phyloP scores from a whole-genome alignment of 2,797 vertebrate genomes.

The Pogoniulus pusillus region DNA sequence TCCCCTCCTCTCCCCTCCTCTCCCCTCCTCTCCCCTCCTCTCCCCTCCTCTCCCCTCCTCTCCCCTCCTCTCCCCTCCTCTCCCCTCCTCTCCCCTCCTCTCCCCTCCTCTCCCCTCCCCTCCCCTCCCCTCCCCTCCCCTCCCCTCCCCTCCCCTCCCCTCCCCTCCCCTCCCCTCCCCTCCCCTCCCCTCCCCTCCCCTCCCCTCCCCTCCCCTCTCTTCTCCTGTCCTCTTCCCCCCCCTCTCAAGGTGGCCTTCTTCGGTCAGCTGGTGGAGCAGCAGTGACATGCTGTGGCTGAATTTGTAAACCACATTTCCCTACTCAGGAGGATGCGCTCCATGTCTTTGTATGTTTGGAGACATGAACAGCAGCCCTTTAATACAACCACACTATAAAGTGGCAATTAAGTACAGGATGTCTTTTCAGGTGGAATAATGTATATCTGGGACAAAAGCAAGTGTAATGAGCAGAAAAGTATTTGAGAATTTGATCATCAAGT shows the following conservation, averaged over 20 bases:
- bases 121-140: accelerated
- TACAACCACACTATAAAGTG: neutral
- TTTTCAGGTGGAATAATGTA: neutral
- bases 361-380: neutral
- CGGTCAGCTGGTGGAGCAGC: constrained; percentile 52
- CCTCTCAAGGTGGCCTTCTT: accelerated
- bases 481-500: neutral
- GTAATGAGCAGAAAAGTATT: neutral
- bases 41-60: no score
- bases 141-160: no score
- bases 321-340: neutral
- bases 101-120: no score
- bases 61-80: no score
- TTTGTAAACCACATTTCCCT: constrained; percentile 41
- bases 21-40: accelerated
- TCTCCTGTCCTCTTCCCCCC: accelerated
- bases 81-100: accelerated
- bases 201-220: no score
- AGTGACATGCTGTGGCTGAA: constrained; percentile 67
- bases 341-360: neutral
- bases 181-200: no score
- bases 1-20: no score
- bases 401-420: neutral
- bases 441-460: neutral
- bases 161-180: accelerated